These are phyloP conservation scores for Ia io DNA, from an alignment of 2,113 vertebrate species.

Conservation along the genomic window DNA sequence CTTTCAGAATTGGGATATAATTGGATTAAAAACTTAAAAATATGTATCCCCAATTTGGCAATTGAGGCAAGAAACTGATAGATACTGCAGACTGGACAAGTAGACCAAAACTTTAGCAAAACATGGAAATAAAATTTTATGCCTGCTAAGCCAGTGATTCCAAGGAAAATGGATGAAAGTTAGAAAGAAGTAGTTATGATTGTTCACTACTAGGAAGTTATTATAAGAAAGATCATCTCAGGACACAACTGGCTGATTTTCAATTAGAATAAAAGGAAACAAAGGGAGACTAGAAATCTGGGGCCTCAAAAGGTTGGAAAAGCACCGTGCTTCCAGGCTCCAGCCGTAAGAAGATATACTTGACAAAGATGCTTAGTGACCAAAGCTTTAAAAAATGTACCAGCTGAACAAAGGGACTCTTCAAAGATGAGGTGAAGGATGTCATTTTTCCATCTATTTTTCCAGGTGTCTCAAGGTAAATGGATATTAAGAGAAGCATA, in stretches of 20 bases:
- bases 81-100: not conserved
- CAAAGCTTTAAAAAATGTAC: not conserved
- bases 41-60: not conserved
- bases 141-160: not conserved
- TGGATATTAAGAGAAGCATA: not conserved
- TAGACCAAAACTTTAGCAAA: not conserved
- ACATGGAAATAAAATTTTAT: not conserved
- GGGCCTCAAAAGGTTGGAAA: not conserved
- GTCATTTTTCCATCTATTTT: not conserved
- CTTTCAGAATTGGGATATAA: not conserved
- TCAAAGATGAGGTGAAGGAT: not conserved
- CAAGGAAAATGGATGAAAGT: not conserved
- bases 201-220: slow-evolving; percentile 1
- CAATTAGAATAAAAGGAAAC: slow-evolving; percentile 34
- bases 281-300: not conserved
- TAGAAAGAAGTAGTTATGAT: not conserved
- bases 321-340: not conserved
- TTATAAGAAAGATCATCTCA: not conserved
- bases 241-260: not conserved
- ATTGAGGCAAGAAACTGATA: not conserved
- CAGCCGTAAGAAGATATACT: not conserved
- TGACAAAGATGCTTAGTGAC: not conserved
- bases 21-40: not conserved
- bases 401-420: not conserved
- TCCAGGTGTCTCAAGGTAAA: not conserved